Conservation (phyloP, 2,888 invertebrate genomes). For the Microplitis manilae region DNA sequence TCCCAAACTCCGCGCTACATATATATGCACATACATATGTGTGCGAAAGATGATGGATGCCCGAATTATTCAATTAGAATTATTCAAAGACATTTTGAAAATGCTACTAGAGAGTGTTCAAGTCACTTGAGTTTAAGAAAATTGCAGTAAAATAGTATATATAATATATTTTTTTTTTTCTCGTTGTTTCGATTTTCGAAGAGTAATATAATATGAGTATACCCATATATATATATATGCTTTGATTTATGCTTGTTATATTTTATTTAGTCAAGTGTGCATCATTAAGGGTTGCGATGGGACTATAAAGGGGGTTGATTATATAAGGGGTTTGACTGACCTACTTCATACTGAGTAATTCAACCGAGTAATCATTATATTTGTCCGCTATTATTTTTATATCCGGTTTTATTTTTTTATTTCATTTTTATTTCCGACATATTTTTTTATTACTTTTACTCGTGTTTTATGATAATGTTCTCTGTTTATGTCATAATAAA, state of each 20-base stretch:
- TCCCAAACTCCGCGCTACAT: neutral
- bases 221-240: neutral
- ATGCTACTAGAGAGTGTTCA: neutral
- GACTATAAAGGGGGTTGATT: constrained; percentile 14
- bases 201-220: neutral
- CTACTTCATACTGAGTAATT: constrained; percentile 17
- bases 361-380: neutral
- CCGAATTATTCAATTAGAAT: constrained; percentile 38
- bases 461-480: neutral
- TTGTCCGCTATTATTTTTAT: constrained; percentile 9
- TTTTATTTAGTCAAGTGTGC: constrained; percentile 17
- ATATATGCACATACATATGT: neutral
- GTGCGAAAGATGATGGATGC: constrained; percentile 26
- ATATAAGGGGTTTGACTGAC: constrained; percentile 19
- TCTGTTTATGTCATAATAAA: neutral
- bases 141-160: neutral
- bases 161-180: neutral
- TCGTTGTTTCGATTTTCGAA: neutral
- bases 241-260: constrained; percentile 12
- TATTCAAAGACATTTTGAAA: constrained; percentile 16
- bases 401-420: neutral
- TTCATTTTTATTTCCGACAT: neutral
- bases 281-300: constrained; percentile 17
- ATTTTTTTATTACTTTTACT: neutral
- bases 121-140: neutral